Evolutionary conservation across 2,888 invertebrate species (phyloP).

Genomic region (Sesia apiformis): DNA sequence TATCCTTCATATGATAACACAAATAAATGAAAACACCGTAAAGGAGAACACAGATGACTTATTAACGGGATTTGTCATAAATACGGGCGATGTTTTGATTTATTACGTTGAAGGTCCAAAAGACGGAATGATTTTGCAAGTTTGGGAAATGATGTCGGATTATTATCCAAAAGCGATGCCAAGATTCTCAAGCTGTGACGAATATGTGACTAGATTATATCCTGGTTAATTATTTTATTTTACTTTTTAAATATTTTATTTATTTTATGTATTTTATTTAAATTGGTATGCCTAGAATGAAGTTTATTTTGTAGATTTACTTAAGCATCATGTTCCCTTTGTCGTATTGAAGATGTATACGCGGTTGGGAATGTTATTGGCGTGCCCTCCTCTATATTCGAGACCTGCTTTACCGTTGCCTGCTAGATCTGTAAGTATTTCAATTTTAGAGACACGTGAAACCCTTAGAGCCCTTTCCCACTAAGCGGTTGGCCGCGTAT

Average conservation of each 20-base stretch:
- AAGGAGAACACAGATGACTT: slow-evolving; percentile 17
- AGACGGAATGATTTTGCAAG: slow-evolving; percentile 37
- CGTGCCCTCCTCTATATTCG: slow-evolving; percentile 48
- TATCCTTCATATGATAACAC: slow-evolving; percentile 28
- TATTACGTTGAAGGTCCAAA: slow-evolving; percentile 50
- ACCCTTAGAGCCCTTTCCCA: background rate
- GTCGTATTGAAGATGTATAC: slow-evolving; percentile 47
- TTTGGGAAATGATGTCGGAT: slow-evolving; percentile 47
- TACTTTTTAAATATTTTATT: background rate
- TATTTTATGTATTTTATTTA: too few relatives aligned
- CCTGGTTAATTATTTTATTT: slow-evolving; percentile 27
- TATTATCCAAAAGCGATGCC: slow-evolving; percentile 35
- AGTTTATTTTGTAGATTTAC: slow-evolving; percentile 25
- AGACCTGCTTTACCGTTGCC: slow-evolving; percentile 51
- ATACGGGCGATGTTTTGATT: slow-evolving; percentile 36
- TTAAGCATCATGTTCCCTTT: slow-evolving; percentile 32
- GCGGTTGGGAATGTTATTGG: slow-evolving; percentile 38
- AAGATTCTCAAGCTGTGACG: slow-evolving; percentile 39
- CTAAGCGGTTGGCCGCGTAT: background rate
- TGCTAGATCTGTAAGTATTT: slow-evolving; percentile 33
- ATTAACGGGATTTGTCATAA: slow-evolving; percentile 53
- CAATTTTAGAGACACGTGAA: background rate
- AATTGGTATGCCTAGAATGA: background rate
- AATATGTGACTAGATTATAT: slow-evolving; percentile 41
- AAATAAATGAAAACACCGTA: slow-evolving; percentile 32